Percentiles rank a stretch among this genome's conserved stretches.
Evolutionary conservation across 2,797 vertebrate genomes (phyloP).

Genomic region (Buphagus erythrorhynchus): DNA sequence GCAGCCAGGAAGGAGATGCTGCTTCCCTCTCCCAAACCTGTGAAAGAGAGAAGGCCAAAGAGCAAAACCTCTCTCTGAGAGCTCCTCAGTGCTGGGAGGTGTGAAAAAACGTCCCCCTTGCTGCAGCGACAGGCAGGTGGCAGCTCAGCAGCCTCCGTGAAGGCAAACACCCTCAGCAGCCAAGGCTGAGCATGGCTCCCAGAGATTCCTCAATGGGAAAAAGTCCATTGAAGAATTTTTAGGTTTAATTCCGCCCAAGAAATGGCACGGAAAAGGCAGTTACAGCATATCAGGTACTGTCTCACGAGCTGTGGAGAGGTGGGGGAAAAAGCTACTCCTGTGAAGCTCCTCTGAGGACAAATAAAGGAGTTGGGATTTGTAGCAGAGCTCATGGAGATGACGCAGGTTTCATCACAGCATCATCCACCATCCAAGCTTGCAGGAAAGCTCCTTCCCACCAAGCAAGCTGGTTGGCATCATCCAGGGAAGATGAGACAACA

Average conservation of each 20-base stretch:
- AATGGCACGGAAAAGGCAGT: neutral
- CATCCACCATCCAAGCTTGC: neutral
- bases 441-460: neutral
- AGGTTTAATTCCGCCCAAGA: neutral
- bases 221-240: neutral
- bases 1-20: neutral
- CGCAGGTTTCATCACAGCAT: rapidly evolving
- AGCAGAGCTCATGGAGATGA: rapidly evolving
- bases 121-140: neutral
- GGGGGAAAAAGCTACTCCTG: neutral
- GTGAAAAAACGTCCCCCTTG: neutral
- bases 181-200: neutral
- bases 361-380: neutral
- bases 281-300: rapidly evolving
- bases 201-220: neutral
- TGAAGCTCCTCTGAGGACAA: neutral
- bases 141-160: neutral
- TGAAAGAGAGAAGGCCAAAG: slow-evolving; percentile 15
- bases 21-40: slow-evolving; percentile 28
- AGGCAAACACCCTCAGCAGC: neutral
- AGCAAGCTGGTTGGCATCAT: neutral
- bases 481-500: rapidly evolving
- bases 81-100: neutral
- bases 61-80: neutral
- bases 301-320: rapidly evolving